phyloP scores from a whole-genome alignment of 35 echinoderm and acorn worm genomes.

The Lytechinus pictus region DNA sequence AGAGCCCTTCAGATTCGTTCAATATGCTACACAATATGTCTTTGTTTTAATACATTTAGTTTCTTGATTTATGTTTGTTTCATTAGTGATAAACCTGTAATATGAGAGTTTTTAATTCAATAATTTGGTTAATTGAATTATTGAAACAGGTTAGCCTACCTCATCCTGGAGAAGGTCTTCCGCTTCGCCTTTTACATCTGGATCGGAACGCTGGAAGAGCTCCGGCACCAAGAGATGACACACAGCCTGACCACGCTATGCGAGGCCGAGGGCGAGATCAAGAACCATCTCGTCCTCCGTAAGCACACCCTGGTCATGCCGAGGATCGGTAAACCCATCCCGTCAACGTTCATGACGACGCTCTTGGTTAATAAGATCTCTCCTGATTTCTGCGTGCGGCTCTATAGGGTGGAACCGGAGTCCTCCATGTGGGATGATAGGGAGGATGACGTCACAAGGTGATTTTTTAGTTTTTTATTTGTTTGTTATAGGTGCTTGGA shows the following conservation, averaged over 20 bases:
- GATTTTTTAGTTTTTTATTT: too few relatives aligned
- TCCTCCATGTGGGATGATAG: conserved; percentile 93
- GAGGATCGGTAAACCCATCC: conserved; percentile 83
- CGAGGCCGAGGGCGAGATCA: conserved; percentile 67
- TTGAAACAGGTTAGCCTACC: conserved; percentile 64
- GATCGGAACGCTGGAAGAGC: conserved; percentile 81
- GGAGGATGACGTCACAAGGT: conserved; percentile 71
- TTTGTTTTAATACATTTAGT: too few relatives aligned
- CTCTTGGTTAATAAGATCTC: conserved; percentile 77
- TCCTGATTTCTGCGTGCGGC: conserved; percentile 78
- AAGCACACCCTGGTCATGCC: conserved; percentile 80
- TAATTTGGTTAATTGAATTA: too few relatives aligned
- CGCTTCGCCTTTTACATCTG: conserved; percentile 93
- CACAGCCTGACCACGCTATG: conserved; percentile 68
- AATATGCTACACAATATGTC: too few relatives aligned
- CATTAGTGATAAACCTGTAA: too few relatives aligned
- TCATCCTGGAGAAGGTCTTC: conserved; percentile 78
- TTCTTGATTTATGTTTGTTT: too few relatives aligned
- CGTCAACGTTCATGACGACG: conserved; percentile 71
- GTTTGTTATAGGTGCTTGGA: too few relatives aligned
- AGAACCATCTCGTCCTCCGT: conserved; percentile 77
- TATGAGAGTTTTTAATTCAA: too few relatives aligned
- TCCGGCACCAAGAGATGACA: conserved; percentile 70
- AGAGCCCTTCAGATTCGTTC: too few relatives aligned
- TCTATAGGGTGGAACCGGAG: conserved; percentile 90